Percentiles rank a stretch among this genome's conserved stretches.
phyloP scores from a whole-genome alignment of 2,888 invertebrate species.

The Pseudanteris insignis region DNA sequence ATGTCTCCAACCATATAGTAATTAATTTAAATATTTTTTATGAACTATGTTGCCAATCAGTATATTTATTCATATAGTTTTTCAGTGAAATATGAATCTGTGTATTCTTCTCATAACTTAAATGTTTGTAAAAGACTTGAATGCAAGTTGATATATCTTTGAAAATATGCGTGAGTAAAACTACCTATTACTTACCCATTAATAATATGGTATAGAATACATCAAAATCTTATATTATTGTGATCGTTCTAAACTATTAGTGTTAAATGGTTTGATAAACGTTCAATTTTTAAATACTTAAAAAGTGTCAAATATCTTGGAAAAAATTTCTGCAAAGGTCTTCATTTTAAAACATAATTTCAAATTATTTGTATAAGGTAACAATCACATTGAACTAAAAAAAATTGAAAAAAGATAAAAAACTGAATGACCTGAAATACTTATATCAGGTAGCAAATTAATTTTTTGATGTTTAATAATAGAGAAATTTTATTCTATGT shows the following conservation, averaged over 20 bases:
- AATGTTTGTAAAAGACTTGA: slow-evolving; percentile 25
- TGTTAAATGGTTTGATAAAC: slow-evolving; percentile 57
- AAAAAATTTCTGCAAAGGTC: slow-evolving; percentile 52
- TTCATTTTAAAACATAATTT: slow-evolving; percentile 20
- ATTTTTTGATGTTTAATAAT: too few species aligned
- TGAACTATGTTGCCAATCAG: too few species aligned
- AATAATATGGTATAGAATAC: slow-evolving; percentile 49
- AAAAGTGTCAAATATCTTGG: slow-evolving; percentile 54
- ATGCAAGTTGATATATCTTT: slow-evolving; percentile 53
- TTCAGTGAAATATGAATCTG: too few species aligned
- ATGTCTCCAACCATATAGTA: too few species aligned
- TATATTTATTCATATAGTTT: too few species aligned
- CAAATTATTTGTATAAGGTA: slow-evolving; percentile 8
- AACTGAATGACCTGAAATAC: too few species aligned
- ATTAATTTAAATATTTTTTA: too few species aligned
- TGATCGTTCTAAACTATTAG: slow-evolving; percentile 58
- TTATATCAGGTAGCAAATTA: too few species aligned
- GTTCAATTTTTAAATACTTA: slow-evolving; percentile 58
- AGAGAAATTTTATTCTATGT: too few species aligned
- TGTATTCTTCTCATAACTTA: too few species aligned
- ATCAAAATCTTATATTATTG: slow-evolving; percentile 56
- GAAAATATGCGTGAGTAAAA: slow-evolving; percentile 51
- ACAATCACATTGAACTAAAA: too few species aligned
- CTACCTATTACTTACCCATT: slow-evolving; percentile 51
- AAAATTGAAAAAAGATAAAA: too few species aligned